Evolutionary conservation across 2,888 invertebrate species (phyloP), one percentile per base, ranked within the genome.

Genomic region (Rhynchonema sp.): DNA sequence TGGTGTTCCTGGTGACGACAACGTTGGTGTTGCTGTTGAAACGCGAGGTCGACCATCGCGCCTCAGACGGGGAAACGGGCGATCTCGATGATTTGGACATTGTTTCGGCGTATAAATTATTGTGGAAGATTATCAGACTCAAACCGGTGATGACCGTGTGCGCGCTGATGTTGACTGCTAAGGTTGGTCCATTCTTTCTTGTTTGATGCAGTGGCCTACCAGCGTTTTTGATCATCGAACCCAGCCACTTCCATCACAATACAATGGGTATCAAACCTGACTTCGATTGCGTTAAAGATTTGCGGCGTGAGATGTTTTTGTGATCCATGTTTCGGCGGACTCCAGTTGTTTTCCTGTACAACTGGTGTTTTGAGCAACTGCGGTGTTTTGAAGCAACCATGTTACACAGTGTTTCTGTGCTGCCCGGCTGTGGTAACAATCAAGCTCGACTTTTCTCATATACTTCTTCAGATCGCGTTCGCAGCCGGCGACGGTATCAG

Each of bases 401-500:
- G n/a, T n/a, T n/a, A n/a, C n/a, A n/a, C n/a, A n/a, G n/a, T n/a
- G n/a, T n/a, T n/a, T n/a, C n/a, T n/a, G n/a, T n/a, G n/a, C n/a
- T n/a, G n/a, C n/a, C n/a, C n/a, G n/a, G n/a, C n/a, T n/a, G n/a
- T n/a, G n/a, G n/a, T n/a, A n/a, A n/a, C n/a, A n/a, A n/a, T n/a
- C n/a, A n/a, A n/a, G n/a, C n/a, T n/a, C n/a, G n/a, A n/a, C n/a
- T n/a, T n/a, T n/a, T n/a, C n/a, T n/a, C n/a, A n/a, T n/a, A n/a
- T n/a, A 38, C 38, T 17, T 6, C 9, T 38, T 38, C 72, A 90
- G 88, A 81, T 92, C 65, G 89, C 90, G 1, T 98, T 96, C 77
- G 85, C 91, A 49, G 91, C 94, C 1, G 85, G 88, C 62, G 98
- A 98, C 78, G 85, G 88, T 27, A 87, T 96, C 0, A 88, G 94